These are phyloP conservation scores for Yasuhikotakia modesta DNA, from an alignment of 2,797 vertebrate genomes.

Conservation along the genomic window DNA sequence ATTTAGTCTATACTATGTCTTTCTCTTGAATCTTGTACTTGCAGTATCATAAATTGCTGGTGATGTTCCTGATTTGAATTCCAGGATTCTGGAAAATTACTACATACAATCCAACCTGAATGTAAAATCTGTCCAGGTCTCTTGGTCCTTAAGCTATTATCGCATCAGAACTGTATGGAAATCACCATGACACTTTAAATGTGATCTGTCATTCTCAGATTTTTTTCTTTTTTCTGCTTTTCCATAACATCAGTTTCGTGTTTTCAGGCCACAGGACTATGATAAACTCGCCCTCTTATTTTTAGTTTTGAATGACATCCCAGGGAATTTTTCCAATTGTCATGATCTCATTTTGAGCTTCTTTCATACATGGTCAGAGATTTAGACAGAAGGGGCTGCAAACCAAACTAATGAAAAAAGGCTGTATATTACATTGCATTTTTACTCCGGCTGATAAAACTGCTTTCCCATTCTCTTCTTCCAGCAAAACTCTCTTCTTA, in stretches of 20 bases:
- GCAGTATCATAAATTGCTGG: background rate
- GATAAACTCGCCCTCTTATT: conserved; percentile 66
- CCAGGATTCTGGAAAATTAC: background rate
- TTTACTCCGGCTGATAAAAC: conserved; percentile 66
- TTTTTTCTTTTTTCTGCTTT: conserved; percentile 28
- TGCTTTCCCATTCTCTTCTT: conserved; percentile 59
- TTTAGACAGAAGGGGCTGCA: conserved; percentile 39
- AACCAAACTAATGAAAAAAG: conserved; percentile 15
- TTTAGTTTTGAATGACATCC: conserved; percentile 77
- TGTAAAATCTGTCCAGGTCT: background rate
- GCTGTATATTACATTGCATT: conserved; percentile 69
- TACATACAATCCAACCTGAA: background rate
- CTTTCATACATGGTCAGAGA: conserved; percentile 57
- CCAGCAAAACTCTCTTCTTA: conserved; percentile 67
- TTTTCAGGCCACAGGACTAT: conserved; percentile 64
- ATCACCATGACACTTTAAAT: background rate
- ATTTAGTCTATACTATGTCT: background rate
- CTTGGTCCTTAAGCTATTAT: background rate
- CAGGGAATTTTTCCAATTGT: conserved; percentile 75
- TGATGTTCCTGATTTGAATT: background rate
- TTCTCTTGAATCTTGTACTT: background rate
- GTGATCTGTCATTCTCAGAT: conserved; percentile 20
- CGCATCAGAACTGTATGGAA: background rate
- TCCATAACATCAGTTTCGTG: conserved; percentile 41
- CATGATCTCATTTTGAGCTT: conserved; percentile 70